Percentiles rank a stretch among this genome's conserved stretches.
Conservation (phyloP, 1,140 invertebrate genomes). For the Brachionus koreanus region DNA sequence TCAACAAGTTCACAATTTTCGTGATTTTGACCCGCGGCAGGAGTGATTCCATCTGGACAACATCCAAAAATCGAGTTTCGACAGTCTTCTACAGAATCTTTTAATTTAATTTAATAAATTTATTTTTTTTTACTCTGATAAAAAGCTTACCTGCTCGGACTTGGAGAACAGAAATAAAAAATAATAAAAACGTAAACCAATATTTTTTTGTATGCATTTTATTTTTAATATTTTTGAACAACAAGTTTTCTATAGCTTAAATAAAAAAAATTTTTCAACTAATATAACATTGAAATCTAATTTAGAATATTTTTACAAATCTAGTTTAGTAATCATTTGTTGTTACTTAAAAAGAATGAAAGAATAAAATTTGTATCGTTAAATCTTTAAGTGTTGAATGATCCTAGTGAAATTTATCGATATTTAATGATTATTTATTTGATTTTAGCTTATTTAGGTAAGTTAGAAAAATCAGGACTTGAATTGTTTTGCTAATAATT, state of each 20-base stretch:
- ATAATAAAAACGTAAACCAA: neutral
- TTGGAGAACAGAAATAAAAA: neutral
- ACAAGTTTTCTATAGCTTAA: neutral
- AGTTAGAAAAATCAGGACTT: neutral
- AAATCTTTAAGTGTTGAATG: neutral
- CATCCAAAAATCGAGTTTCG: conserved; percentile 73
- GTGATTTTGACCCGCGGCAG: conserved; percentile 66
- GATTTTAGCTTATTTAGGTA: neutral
- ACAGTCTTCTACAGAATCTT: conserved; percentile 61
- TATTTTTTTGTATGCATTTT: neutral
- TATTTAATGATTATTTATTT: conserved; percentile 15
- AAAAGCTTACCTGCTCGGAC: neutral
- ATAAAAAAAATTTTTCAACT: neutral
- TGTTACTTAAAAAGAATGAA: neutral
- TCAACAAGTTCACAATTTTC: conserved; percentile 55
- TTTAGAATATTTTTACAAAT: neutral
- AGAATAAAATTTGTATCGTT: neutral
- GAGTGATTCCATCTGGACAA: conserved; percentile 74
- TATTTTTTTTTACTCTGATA: neutral
- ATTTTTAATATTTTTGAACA: neutral
- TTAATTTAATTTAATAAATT: conserved; percentile 44
- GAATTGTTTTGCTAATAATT: neutral
- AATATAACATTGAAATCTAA: neutral
- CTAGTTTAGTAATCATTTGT: neutral
- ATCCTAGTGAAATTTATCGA: neutral